Evolutionary conservation across 2,888 invertebrate genomes (phyloP), one percentile per base, ranked within the genome.

Genomic region (Zaprionus lineosus): DNA sequence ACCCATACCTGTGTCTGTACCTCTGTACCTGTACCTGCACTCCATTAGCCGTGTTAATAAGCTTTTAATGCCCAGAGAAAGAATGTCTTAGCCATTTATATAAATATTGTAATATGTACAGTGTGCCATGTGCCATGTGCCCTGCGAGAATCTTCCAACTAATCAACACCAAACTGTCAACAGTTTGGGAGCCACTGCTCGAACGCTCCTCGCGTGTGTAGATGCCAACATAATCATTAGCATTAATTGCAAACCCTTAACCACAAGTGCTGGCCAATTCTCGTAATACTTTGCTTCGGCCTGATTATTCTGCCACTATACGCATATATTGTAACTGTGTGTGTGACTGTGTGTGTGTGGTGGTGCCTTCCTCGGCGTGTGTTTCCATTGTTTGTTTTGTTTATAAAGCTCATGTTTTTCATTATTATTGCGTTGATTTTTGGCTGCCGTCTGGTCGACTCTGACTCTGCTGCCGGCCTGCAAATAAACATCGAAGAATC

Each of bases 381-480:
- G 75, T 63, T 74, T 61, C 51, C 51, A 44, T 84, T 84, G 75
- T 79, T 85, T 79, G 81, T 86, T 79, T 79, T 85, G 78, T 85
- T 79, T 79, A 79, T 85, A 79, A 79, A 85, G 84, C 76, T 79
- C 63, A 74, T 71, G 78, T 84, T 85, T 81, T 85, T 73, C 68
- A 81, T 65, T 74, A 61, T 74, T 66, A 66, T 68, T 68, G 62
- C 69, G 50, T 62, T 68, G 61, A 66, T 68, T 60, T 43, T 41
- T 28, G 19, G 44, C 36, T n/a, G 26, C 29, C 18, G 28, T 14
- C 31, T 7, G 24, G n/a, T n/a, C n/a, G n/a, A n/a, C n/a, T n/a
- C 34, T 8, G n/a, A 8, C 14, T 16, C 8, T 2, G 1, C 39
- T 14, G 63, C 33, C 39, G 31, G 71, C 36, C 50, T 55, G 86